Percentiles rank a stretch among this genome's conserved stretches.
These are phyloP conservation scores for Chalcis sispes DNA, from an alignment of 2,888 invertebrate genomes.

Conservation along the genomic window DNA sequence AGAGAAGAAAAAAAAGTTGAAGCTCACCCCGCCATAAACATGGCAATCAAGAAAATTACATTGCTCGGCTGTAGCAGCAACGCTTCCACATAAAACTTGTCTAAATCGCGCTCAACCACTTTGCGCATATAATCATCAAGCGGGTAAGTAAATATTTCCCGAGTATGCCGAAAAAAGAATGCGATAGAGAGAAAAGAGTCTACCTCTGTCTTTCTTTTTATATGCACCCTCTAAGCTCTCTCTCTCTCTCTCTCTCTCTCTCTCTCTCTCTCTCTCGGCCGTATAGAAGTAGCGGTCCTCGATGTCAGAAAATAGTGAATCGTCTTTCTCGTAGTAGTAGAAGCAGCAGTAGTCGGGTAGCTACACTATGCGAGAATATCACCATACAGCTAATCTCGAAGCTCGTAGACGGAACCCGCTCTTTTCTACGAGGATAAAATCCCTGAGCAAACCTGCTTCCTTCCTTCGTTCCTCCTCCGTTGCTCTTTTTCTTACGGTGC, in stretches of 20 bases:
- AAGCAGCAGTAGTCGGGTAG: too few relatives aligned
- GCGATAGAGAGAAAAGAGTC: slow-evolving; percentile 38
- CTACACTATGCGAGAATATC: slow-evolving; percentile 66
- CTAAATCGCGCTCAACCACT: slow-evolving; percentile 49
- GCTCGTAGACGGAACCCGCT: slow-evolving; percentile 63
- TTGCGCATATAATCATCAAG: slow-evolving; percentile 48
- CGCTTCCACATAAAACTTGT: slow-evolving; percentile 9
- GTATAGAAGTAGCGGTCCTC: too few relatives aligned
- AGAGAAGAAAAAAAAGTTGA: not conserved
- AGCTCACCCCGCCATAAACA: slow-evolving; percentile 15
- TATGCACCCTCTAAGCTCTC: slow-evolving; percentile 51
- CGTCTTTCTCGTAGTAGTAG: too few relatives aligned
- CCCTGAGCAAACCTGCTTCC: slow-evolving; percentile 55
- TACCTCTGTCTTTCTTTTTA: slow-evolving; percentile 40
- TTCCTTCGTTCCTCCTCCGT: slow-evolving; percentile 3
- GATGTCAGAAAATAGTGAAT: too few relatives aligned
- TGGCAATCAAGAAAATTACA: slow-evolving; percentile 52
- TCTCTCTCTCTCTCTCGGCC: slow-evolving; percentile 21
- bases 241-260: slow-evolving; percentile 34
- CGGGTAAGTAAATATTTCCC: too few relatives aligned
- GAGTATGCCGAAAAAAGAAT: too few relatives aligned
- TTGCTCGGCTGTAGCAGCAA: too few relatives aligned
- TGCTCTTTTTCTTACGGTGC: slow-evolving; percentile 34
- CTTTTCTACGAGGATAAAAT: slow-evolving; percentile 55
- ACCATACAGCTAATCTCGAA: slow-evolving; percentile 66